A percentile compares a stretch with the other conserved stretches of the same genome.
Conservation (phyloP, 2,888 invertebrate species). For the Antheraea yamamai region DNA sequence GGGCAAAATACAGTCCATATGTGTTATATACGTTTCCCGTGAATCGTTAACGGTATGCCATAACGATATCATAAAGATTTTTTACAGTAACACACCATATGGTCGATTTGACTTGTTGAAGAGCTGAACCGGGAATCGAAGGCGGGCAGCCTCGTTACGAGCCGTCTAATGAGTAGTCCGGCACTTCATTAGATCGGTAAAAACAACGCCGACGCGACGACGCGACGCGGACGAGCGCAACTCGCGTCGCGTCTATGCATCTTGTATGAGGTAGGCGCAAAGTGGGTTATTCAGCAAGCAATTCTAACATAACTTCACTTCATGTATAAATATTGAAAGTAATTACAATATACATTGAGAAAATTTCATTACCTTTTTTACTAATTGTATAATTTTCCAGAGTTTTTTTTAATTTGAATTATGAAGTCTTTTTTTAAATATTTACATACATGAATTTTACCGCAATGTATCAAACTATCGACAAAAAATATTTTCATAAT, state of each 20-base stretch:
- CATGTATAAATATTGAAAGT: background rate
- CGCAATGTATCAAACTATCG: too few relatives aligned
- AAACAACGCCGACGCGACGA: constrained; percentile 48
- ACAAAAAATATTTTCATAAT: too few relatives aligned
- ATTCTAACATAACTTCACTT: background rate
- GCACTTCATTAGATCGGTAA: constrained; percentile 70
- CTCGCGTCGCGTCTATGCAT: constrained; percentile 67
- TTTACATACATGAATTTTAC: too few relatives aligned
- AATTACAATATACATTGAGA: background rate
- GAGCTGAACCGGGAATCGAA: constrained; percentile 30
- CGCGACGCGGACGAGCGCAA: constrained; percentile 41
- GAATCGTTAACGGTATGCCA: constrained; percentile 17
- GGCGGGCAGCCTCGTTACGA: constrained; percentile 55
- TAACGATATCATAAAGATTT: constrained; percentile 21
- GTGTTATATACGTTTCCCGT: background rate
- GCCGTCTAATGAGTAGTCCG: constrained; percentile 60
- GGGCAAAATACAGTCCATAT: background rate
- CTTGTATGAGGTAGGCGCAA: constrained; percentile 71
- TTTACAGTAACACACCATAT: constrained; percentile 26
- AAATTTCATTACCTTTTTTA: too few relatives aligned
- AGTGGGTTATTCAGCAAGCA: constrained; percentile 46
- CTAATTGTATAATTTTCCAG: too few relatives aligned
- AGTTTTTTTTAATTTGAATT: too few relatives aligned
- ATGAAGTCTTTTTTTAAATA: too few relatives aligned
- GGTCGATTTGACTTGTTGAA: constrained; percentile 39